These are phyloP conservation scores for Uloborus plumipes DNA, from an alignment of 2,888 invertebrate genomes.

Conservation along the genomic window DNA sequence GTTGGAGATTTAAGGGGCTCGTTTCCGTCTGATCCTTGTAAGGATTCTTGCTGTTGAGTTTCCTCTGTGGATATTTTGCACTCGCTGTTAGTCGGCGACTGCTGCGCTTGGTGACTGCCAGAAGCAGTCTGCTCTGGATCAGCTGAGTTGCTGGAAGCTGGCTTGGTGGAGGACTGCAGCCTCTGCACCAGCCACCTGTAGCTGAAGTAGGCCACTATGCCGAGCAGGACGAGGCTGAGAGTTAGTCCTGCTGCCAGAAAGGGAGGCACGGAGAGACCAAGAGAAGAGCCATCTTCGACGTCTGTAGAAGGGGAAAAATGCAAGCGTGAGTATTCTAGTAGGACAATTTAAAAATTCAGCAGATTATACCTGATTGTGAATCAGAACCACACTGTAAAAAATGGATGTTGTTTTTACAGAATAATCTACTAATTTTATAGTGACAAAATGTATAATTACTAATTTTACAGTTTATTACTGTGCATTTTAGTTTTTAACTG, in stretches of 20 bases:
- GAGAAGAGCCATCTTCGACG: constrained; percentile 26
- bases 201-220: constrained; percentile 63
- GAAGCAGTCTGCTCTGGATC: constrained; percentile 30
- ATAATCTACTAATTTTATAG: no score
- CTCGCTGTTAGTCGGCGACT: not conserved
- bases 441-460: no score
- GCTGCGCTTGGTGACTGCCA: not conserved
- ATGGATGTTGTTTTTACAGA: no score
- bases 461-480: no score
- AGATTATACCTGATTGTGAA: no score
- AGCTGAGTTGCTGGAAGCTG: not conserved
- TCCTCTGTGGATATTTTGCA: constrained; percentile 7
- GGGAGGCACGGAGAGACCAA: constrained; percentile 46
- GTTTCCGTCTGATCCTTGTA: not conserved
- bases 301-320: constrained; percentile 18
- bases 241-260: constrained; percentile 52
- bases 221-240: constrained; percentile 56
- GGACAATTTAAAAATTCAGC: no score
- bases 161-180: constrained; percentile 45
- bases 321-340: not conserved
- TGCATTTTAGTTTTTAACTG: no score
- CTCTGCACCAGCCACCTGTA: constrained; percentile 59
- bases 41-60: constrained; percentile 17
- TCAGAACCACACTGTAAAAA: no score
- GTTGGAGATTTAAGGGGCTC: constrained; percentile 31